Evolutionary conservation across 1,140 invertebrate genomes (phyloP).

Genomic region (Pollicipes pollicipes): DNA sequence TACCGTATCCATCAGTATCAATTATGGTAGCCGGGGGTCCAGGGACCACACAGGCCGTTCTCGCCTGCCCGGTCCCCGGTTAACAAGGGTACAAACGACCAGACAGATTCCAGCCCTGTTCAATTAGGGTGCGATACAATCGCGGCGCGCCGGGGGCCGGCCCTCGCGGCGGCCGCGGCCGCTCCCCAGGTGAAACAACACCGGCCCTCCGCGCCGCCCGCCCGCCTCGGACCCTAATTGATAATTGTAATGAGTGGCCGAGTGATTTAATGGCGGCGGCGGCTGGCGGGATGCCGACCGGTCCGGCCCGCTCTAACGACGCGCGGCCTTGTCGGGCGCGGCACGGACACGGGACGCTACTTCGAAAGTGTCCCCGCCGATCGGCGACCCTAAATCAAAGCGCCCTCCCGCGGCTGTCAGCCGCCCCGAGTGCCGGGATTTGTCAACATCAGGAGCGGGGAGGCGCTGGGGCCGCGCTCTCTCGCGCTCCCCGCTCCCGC

Average conservation of each 20-base stretch:
- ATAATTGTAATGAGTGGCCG: not conserved
- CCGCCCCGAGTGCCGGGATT: not conserved
- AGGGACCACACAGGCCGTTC: not conserved
- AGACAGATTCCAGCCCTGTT: not conserved
- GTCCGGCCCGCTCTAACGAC: not conserved
- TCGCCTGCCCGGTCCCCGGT: not conserved
- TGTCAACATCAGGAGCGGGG: not conserved
- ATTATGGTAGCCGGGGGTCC: not conserved
- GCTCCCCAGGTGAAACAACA: not conserved
- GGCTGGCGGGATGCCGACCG: too few relatives aligned
- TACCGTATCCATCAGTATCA: not conserved
- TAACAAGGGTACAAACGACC: constrained; percentile 1
- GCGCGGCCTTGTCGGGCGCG: not conserved
- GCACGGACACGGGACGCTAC: not conserved
- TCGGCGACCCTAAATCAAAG: not conserved
- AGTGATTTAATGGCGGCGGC: not conserved
- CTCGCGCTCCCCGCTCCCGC: too few relatives aligned
- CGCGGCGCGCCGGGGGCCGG: too few relatives aligned
- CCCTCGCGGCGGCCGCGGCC: too few relatives aligned
- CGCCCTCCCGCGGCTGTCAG: not conserved
- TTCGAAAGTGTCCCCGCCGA: not conserved
- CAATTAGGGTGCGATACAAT: not conserved
- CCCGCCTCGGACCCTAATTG: not conserved
- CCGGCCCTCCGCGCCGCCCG: too few relatives aligned
- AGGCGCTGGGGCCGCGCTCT: too few relatives aligned